Evolutionary conservation across 2,113 vertebrate genomes (phyloP).

Genomic region (Dryoscopus gambensis): DNA sequence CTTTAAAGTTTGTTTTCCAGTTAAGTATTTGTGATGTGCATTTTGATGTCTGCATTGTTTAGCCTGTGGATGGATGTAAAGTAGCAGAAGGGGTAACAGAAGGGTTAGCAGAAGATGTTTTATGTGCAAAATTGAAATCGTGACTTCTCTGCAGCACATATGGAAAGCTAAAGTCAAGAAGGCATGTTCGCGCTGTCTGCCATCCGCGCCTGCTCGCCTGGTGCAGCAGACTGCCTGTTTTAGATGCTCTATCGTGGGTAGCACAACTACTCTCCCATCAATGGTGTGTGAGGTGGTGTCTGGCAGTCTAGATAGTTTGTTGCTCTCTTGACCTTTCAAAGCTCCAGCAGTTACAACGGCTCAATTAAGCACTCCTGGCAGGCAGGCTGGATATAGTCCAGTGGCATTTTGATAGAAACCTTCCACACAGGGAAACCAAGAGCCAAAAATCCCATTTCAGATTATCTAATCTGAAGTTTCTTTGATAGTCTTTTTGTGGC

Average conservation of each 20-base stretch:
- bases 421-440: background rate
- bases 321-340: conserved; percentile 23
- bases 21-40: background rate
- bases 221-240: background rate
- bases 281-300: background rate
- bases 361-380: background rate
- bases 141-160: background rate
- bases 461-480: background rate
- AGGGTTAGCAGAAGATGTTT: conserved; percentile 1
- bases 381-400: background rate
- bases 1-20: background rate
- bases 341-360: background rate
- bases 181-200: background rate
- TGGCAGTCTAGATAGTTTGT: background rate
- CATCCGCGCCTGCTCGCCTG: background rate
- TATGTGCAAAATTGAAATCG: background rate
- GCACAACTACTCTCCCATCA: background rate
- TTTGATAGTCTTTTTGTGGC: background rate
- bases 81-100: conserved; percentile 1
- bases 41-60: background rate
- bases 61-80: background rate
- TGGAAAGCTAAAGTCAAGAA: background rate
- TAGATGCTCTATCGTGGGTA: background rate
- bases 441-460: background rate
- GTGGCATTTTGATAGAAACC: background rate